Evolutionary conservation across 2,888 invertebrate species (phyloP), one percentile per base, ranked within the genome.

Genomic region (Rhagonycha fulva): DNA sequence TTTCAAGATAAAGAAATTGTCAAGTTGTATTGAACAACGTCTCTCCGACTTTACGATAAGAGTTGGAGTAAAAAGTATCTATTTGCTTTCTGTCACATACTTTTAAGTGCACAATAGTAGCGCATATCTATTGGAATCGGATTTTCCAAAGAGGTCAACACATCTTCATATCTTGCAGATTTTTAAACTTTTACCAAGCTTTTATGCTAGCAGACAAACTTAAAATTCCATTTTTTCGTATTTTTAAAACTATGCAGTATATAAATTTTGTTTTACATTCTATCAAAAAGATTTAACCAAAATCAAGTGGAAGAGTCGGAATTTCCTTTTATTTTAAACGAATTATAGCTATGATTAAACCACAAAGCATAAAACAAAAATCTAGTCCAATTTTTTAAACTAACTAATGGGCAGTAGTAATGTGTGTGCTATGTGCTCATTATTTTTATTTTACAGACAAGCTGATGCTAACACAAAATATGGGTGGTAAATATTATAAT

Each of bases 1-100:
- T 60, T 23, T 71, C 28, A 26, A 68, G 75, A 75, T 75, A 75
- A 75, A 75, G 75, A 62, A 75, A 75, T 75, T 75, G 75, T 75
- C 75, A 75, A 67, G 67, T 70, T 71, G 71, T 75, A 70, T 75
- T 67, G 75, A 75, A 66, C 62, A 67, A 70, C 70, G 74, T 75
- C 68, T 60, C 66, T 74, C 70, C 68, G 61, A 68, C 67, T 75
- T 71, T 71, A 68, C 75, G 75, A 75, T 75, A 75, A 75, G 75
- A 68, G 62, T 68, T 74, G 19, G 67, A 68, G 32, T 14, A 62
- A 74, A 74, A 26, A 63, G 19, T 47, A 63, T 70, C 70, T 74
- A 63, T 67, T 74, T 66, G 14, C 24, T 70, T 14, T 62, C 63
- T 66, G 63, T 66, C 63, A 66, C 63, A 66, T 66, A 66, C 23